Base-by-base conservation (phyloP, 2,888 invertebrate genomes). In the Gari tellinella region DNA sequence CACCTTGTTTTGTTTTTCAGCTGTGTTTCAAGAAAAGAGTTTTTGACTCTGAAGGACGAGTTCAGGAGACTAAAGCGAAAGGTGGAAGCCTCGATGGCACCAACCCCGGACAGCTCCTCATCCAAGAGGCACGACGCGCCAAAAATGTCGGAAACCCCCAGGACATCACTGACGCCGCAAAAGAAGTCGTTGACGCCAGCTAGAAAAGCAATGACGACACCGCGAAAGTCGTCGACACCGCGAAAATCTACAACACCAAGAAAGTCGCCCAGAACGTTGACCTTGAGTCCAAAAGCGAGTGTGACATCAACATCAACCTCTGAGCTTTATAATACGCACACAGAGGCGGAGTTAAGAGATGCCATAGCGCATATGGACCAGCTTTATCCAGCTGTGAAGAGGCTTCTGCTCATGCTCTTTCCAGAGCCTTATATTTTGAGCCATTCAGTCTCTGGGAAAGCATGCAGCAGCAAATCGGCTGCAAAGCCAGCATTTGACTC, bases 391-490 rank as follows among this genome's bases (percentile, higher is more conserved):
- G 60, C 60, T 19, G 48, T 60, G 12, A 60, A 60, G 26, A 46
- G 26, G 5, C 38, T 60, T 8, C 25, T 46, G 46, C 15, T 60
- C 19, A 48, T 26, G 37, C 21, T 60, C n/a, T 60, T 60, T 46
- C 26, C 60, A 23, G 48, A 60, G 21, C 31, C n/a, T 12, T 60
- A 60, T 26, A 60, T 46, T 17, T n/a, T 48, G 15, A 19, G 38
- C 15, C 60, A 60, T 37, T 46, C 46, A 38, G 48, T 60, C 4
- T 60, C 48, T 46, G 60, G 60, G 19, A 60, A 60, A 26, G 46
- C 60, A 17, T 23, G 46, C 21, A 60, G 46, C 37, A 46, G 31
- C 7, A 46, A 60, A 37, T 21, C 46, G 15, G 19, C 4, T 12
- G 31, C 46, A 15, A 60, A 60, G 21, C 48, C 46, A 41, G 26